These are phyloP conservation scores for Erpornis zantholeuca DNA, from an alignment of 2,113 vertebrate genomes.

Conservation along the genomic window DNA sequence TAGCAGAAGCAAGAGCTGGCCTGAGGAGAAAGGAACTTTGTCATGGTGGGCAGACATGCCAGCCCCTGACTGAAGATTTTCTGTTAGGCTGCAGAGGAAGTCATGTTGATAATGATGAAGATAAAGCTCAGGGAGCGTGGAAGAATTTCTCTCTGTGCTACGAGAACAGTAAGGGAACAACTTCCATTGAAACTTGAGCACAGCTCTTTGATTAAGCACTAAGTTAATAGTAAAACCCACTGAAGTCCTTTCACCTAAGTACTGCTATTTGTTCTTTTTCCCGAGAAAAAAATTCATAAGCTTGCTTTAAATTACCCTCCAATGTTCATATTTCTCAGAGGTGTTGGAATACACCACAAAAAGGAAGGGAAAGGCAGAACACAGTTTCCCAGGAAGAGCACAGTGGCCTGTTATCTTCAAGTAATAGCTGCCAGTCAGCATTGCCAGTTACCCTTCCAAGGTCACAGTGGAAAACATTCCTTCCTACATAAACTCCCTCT, in stretches of 20 bases:
- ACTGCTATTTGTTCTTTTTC: not conserved
- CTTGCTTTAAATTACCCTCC: not conserved
- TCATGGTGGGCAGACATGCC: not conserved
- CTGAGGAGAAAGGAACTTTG: not conserved
- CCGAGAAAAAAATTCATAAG: not conserved
- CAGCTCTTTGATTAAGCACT: not conserved
- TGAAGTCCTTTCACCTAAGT: not conserved
- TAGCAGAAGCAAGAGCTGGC: not conserved
- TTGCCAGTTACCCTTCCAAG: not conserved
- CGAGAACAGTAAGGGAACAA: not conserved
- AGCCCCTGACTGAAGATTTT: not conserved
- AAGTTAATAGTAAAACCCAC: not conserved
- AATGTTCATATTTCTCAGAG: not conserved
- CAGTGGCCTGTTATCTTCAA: not conserved
- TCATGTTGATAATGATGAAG: accelerated
- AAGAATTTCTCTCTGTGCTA: not conserved
- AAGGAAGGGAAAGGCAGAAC: not conserved
- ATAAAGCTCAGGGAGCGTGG: not conserved
- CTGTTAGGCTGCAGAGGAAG: not conserved
- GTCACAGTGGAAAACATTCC: not conserved
- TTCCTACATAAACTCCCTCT: not conserved
- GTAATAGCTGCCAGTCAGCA: not conserved
- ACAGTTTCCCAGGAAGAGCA: not conserved
- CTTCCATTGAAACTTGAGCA: not conserved
- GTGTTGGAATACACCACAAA: not conserved